Evolutionary conservation across 2,888 invertebrate species (phyloP), one percentile per base, ranked within the genome.

Genomic region (Helicoverpa assulta): DNA sequence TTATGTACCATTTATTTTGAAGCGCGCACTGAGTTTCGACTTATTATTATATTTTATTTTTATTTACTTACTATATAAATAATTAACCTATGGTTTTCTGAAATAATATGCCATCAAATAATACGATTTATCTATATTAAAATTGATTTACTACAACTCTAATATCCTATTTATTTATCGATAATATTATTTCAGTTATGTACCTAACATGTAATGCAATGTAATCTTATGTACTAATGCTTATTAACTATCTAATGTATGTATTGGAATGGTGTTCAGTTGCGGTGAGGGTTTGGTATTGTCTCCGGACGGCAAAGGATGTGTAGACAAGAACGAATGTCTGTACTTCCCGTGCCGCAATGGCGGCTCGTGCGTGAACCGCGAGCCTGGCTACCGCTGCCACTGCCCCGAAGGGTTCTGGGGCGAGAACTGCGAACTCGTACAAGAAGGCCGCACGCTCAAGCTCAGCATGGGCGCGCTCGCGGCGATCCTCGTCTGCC

Each of bases 401-500:
- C 97, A 98, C 86, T 99, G 99, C 90, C 98, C 98, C 56, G 98
- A 98, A 86, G 98, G 99, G 82, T 99, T 98, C 96, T 98, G 98
- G 98, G 99, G 99, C 87, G 98, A 98, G 92, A 98, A 98, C 96
- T 99, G 99, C 95, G 99, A 98, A 92, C 97, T 98, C 84, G 97
- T 98, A 80, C 98, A 98, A 91, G 99, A 99, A 92, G 99, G 99
- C 86, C 98, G 98, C 96, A 98, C 98, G 80, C 97, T 99, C 88
- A 99, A 99, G 91, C 97, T 99, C 91, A 99, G 99, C 96, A 98
- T 98, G 97, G 99, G 99, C 84, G 99, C 99, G 77, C 96, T 99
- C 86, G 99, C 99, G 78, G 99, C 99, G 90, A 99, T 99, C 93
- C 97, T 99, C 93, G 98, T 99, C 96, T 99, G 99, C 96, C 97